Evolutionary conservation across 2,888 invertebrate genomes (phyloP), one percentile per base, ranked within the genome.

Genomic region (Athalia rosae): DNA sequence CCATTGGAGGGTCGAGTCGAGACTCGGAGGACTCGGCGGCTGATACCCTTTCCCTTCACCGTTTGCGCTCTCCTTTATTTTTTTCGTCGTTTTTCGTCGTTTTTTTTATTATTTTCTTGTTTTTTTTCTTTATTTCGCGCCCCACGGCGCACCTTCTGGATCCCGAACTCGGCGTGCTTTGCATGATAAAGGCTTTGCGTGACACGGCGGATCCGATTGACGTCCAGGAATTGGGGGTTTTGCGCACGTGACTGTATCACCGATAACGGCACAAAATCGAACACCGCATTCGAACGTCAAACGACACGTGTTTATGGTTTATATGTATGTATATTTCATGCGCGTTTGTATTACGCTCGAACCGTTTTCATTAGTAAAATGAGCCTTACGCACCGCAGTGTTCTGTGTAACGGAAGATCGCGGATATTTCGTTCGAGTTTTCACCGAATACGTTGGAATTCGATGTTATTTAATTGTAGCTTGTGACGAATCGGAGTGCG

Each of bases 1-100:
- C n/a, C 9, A n/a, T 53, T 4, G 8, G 53, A 15, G 13, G 69
- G 69, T 53, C 58, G 69, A 56, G 53, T 69, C 8, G 43, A 69
- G 13, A 48, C 69, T 69, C 56, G 9, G 56, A 58, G 69, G 69
- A 7, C 50, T 50, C 50, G 11, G 50, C 50, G 11, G 50, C 50
- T 3, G 7, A 8, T 11, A 50, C 11, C 59, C 66, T 78, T 43
- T 77, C 63, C 78, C 79, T 77, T 71, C 77, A 66, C 76, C 77
- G 62, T 58, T 77, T 76, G 76, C 47, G 50, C 62, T 66, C 13
- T 62, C 69, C 74, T 59, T 59, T 50, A 63, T 79, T 69, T 7
- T 62, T 56, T 28, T 80, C 79, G 79, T 80, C 79, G 80, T 79
- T 78, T 76, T 78, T 80, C 82, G n/a, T 79, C 45, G 59, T 62